Conservation (phyloP, 2,888 invertebrate genomes). For the Lepidonotus clava region DNA sequence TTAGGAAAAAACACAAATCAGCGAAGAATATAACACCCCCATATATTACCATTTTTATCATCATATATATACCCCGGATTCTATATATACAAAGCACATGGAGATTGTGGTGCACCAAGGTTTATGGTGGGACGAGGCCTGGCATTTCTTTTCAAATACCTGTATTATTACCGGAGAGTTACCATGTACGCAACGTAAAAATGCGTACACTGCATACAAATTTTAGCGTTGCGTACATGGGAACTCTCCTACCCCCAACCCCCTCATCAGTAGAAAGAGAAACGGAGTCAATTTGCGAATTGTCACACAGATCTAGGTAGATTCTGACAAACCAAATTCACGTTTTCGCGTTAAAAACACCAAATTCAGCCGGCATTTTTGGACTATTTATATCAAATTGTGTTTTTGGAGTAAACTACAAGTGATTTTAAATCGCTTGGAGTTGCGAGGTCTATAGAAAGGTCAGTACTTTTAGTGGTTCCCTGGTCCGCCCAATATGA, state of each 20-base stretch:
- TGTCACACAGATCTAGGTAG: neutral
- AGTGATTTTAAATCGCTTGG: too few relatives aligned
- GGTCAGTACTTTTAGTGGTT: too few relatives aligned
- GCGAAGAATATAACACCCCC: too few relatives aligned
- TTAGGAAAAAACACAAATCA: neutral
- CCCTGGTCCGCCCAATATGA: too few relatives aligned
- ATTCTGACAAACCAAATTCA: neutral
- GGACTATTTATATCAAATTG: too few relatives aligned
- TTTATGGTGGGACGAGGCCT: conserved; percentile 47
- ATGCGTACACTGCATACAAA: too few relatives aligned
- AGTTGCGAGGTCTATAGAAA: too few relatives aligned
- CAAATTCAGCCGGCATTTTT: conserved; percentile 12
- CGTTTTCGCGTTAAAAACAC: neutral
- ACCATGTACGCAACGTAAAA: neutral
- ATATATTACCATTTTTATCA: too few relatives aligned
- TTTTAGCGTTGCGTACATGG: neutral
- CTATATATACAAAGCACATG: conserved; percentile 13
- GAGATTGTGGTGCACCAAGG: conserved; percentile 14
- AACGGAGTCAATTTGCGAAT: neutral
- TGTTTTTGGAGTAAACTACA: too few relatives aligned
- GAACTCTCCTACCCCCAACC: neutral
- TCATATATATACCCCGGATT: too few relatives aligned
- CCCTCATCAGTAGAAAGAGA: neutral
- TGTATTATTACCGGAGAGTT: conserved; percentile 25
- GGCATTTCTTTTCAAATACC: conserved; percentile 47